phyloP scores from a whole-genome alignment of 2,888 invertebrate genomes.

The Athrips mouffetella region DNA sequence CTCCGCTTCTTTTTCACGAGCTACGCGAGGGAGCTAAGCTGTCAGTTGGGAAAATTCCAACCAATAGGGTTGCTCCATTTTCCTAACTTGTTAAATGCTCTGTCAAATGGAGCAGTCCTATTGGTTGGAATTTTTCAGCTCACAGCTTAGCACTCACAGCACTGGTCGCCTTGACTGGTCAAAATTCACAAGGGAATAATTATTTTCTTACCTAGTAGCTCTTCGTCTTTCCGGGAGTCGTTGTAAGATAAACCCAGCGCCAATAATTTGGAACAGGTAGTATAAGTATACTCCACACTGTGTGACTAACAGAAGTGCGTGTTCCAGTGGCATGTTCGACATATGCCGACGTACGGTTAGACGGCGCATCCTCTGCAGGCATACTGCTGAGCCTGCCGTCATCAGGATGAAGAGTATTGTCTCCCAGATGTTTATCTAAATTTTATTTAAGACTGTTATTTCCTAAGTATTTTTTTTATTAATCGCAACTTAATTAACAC shows the following conservation, averaged over 20 bases:
- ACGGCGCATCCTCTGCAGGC: constrained; percentile 62
- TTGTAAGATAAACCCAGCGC: constrained; percentile 79
- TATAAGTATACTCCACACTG: constrained; percentile 89
- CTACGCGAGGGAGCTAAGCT: too few species aligned
- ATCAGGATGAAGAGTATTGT: constrained; percentile 63
- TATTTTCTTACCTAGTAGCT: constrained; percentile 59
- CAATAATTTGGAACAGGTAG: constrained; percentile 86
- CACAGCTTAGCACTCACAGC: too few species aligned
- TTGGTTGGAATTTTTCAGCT: too few species aligned
- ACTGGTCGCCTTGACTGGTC: too few species aligned
- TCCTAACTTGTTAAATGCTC: too few species aligned
- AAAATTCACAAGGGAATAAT: too few species aligned
- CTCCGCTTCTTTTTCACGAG: too few species aligned
- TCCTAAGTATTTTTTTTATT: background rate
- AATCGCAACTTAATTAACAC: too few species aligned
- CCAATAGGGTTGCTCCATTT: too few species aligned
- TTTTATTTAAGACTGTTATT: constrained; percentile 25
- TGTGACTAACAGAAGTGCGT: constrained; percentile 85
- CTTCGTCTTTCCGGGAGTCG: constrained; percentile 53
- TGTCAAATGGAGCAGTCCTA: too few species aligned
- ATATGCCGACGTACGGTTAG: constrained; percentile 52
- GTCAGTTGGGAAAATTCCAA: too few species aligned
- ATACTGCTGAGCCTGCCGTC: constrained; percentile 61
- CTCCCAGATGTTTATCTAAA: constrained; percentile 79
- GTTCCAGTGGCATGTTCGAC: constrained; percentile 78